These are phyloP conservation scores for Caenorhabditis plicata DNA, from an alignment of 2,888 invertebrate species.

Conservation along the genomic window DNA sequence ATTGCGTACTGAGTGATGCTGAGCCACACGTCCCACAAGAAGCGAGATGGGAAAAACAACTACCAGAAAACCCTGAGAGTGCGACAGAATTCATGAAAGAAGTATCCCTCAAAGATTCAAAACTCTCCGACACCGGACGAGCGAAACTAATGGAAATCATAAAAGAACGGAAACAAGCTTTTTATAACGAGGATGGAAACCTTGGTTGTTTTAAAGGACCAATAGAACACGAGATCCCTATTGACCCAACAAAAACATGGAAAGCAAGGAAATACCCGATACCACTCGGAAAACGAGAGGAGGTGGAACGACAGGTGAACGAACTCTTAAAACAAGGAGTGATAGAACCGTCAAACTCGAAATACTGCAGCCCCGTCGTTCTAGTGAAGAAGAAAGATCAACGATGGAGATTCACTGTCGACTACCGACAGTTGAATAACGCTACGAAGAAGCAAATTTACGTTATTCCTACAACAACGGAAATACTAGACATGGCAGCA, in stretches of 20 bases:
- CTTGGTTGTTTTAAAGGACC: slow-evolving; percentile 16
- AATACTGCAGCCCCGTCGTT: slow-evolving; percentile 12
- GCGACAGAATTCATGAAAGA: not conserved
- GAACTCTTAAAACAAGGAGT: slow-evolving; percentile 8
- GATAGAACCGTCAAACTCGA: slow-evolving; percentile 4
- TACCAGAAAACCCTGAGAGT: not conserved
- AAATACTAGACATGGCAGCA: slow-evolving; percentile 13
- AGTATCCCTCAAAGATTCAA: no score
- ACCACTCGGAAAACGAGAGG: slow-evolving; percentile 10
- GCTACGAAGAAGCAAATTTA: slow-evolving; percentile 7
- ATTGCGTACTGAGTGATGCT: no score
- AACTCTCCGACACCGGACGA: no score
- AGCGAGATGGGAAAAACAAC: no score
- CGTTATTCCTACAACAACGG: slow-evolving; percentile 8
- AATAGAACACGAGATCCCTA: slow-evolving; percentile 10
- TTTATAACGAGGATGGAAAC: slow-evolving; percentile 13
- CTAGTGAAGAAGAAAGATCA: slow-evolving; percentile 19
- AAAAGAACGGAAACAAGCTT: slow-evolving; percentile 7
- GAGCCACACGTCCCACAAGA: no score
- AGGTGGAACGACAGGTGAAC: slow-evolving; percentile 8
- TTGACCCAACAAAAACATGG: no score
- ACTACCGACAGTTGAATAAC: slow-evolving; percentile 22
- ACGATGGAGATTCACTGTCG: slow-evolving; percentile 17
- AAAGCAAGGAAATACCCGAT: not conserved
- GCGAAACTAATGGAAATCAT: no score